These are phyloP conservation scores for Brotogeris chrysoptera DNA, from an alignment of 2,797 vertebrate species.

Conservation along the genomic window DNA sequence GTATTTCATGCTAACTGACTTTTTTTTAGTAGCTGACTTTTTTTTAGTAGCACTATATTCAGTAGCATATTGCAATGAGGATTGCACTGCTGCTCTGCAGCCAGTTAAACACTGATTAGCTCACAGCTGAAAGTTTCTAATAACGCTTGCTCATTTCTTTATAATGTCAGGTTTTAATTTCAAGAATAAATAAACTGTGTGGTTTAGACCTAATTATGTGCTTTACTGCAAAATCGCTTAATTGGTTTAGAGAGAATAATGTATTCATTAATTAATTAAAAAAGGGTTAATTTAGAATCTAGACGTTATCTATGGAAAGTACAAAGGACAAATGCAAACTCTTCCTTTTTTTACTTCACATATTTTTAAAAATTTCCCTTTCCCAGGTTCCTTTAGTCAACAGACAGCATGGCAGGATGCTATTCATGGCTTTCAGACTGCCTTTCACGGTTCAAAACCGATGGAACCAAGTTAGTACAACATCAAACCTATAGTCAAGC, in stretches of 20 bases:
- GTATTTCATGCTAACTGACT: not conserved
- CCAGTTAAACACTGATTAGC: slow-evolving; percentile 8
- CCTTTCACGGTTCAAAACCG: not conserved
- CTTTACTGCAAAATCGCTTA: not conserved
- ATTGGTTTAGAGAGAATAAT: not conserved
- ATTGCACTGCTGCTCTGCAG: not conserved
- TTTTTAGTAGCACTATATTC: not conserved
- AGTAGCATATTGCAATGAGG: not conserved
- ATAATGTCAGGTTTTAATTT: not conserved
- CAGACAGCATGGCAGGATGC: not conserved
- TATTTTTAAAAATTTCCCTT: not conserved
- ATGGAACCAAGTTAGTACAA: not conserved
- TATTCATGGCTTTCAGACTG: not conserved
- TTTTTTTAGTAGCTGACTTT: not conserved
- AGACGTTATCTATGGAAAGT: not conserved
- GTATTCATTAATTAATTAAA: not conserved
- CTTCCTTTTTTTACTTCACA: not conserved
- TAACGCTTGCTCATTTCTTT: not conserved
- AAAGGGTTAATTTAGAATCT: not conserved
- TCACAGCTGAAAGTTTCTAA: not conserved
- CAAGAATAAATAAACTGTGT: not conserved
- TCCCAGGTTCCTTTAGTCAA: not conserved
- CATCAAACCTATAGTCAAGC: not conserved
- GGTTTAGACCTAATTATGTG: not conserved
- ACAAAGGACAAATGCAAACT: not conserved